Percentiles rank a stretch among this genome's conserved stretches.
These are phyloP conservation scores for Procavia capensis DNA, from an alignment of 2,113 vertebrate species.

Conservation along the genomic window DNA sequence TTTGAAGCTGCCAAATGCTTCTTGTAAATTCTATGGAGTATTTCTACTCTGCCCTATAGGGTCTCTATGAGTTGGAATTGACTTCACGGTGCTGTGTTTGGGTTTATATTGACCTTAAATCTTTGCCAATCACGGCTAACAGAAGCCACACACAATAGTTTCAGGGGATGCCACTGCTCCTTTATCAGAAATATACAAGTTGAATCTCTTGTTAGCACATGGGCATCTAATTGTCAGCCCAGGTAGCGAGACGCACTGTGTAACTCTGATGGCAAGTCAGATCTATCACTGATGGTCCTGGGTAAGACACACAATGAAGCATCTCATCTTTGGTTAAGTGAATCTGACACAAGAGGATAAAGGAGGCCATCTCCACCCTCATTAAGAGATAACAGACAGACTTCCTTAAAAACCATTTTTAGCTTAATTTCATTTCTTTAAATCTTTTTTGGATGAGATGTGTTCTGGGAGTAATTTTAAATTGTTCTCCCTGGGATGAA, in stretches of 20 bases:
- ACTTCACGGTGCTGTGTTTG: too few relatives aligned
- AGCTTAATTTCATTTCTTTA: constrained; percentile 75
- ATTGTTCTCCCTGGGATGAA: constrained; percentile 52
- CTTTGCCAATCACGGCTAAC: background rate
- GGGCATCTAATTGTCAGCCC: background rate
- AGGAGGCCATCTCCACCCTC: constrained; percentile 44
- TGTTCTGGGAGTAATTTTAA: constrained; percentile 61
- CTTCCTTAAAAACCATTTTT: constrained; percentile 27
- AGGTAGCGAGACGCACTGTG: background rate
- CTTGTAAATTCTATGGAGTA: too few relatives aligned
- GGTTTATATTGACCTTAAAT: background rate
- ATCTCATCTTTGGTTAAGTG: background rate
- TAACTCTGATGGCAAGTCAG: background rate
- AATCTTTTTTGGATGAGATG: constrained; percentile 61
- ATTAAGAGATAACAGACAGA: constrained; percentile 58
- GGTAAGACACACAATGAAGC: background rate
- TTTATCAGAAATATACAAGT: background rate
- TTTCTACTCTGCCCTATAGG: too few relatives aligned
- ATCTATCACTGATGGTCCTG: background rate
- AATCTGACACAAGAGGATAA: constrained; percentile 7
- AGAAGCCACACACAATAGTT: background rate
- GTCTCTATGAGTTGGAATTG: too few relatives aligned
- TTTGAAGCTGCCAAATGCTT: too few relatives aligned
- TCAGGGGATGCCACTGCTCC: background rate
- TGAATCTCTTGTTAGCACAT: background rate